These are phyloP conservation scores for Pomatorhinus ruficollis DNA, from an alignment of 2,113 vertebrate species.

Conservation along the genomic window DNA sequence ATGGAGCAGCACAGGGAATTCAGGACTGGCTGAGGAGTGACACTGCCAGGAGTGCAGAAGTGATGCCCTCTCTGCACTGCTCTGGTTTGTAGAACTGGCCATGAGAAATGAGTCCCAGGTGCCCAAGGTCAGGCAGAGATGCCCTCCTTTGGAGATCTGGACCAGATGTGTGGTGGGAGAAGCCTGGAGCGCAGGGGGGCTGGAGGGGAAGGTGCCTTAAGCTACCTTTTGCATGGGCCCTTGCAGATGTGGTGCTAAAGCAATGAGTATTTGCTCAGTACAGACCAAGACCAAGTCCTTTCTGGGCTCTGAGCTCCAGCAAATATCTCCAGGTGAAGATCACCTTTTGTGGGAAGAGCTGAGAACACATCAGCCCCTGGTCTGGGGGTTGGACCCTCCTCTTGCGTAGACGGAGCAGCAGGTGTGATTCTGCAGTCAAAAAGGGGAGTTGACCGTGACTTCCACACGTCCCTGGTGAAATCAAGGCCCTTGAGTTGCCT, in stretches of 20 bases:
- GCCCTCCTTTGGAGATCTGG: neutral
- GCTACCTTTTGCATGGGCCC: neutral
- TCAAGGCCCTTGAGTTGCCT: neutral
- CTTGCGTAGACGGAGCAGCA: neutral
- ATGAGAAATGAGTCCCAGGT: neutral
- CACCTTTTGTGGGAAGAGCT: neutral
- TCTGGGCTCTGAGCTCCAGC: neutral
- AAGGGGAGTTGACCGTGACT: neutral
- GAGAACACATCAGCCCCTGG: neutral
- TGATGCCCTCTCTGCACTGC: neutral
- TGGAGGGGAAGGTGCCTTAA: neutral
- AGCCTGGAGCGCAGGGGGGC: neutral
- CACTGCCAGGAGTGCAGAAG: accelerated
- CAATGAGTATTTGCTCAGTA: neutral
- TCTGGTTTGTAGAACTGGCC: neutral
- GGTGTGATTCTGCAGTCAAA: neutral
- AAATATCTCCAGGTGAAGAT: neutral
- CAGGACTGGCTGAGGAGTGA: neutral
- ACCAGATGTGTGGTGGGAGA: neutral
- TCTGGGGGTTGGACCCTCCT: neutral
- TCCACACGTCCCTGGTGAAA: neutral
- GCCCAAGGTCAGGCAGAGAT: neutral
- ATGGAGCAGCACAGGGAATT: neutral
- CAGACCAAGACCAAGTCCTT: neutral
- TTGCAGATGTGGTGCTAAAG: neutral